phyloP scores from a whole-genome alignment of 2,113 vertebrate species.

The Jaculus jaculus region DNA sequence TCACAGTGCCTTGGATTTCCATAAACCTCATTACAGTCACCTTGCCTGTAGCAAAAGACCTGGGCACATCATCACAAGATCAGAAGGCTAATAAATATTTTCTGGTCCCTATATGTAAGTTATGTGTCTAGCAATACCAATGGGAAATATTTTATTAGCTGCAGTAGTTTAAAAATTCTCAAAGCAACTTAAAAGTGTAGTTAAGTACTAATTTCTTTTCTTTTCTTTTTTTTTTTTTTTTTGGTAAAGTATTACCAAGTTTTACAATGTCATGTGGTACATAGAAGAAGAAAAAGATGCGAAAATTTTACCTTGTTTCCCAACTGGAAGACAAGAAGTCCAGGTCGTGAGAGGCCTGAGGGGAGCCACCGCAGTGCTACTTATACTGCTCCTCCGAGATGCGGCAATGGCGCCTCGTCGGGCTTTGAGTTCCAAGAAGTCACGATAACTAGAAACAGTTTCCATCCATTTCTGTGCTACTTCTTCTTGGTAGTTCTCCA shows the following conservation, averaged over 20 bases:
- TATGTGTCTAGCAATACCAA: background rate
- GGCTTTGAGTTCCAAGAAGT: slow-evolving; percentile 64
- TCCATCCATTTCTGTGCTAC: background rate
- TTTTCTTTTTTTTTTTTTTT: background rate
- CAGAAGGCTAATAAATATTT: background rate
- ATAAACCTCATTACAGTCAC: background rate
- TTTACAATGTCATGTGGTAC: background rate
- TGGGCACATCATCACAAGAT: background rate
- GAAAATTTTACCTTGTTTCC: slow-evolving; percentile 57
- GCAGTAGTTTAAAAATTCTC: background rate
- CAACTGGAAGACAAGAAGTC: background rate
- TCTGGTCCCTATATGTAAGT: background rate
- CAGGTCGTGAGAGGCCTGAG: background rate
- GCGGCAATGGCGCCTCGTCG: background rate
- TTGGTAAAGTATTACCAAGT: background rate
- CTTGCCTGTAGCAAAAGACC: background rate
- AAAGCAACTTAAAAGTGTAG: background rate
- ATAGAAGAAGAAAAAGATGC: slow-evolving; percentile 28
- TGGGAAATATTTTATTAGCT: background rate
- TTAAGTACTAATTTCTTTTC: background rate
- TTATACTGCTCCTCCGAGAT: background rate
- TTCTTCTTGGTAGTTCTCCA: slow-evolving; percentile 17
- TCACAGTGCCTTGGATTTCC: background rate
- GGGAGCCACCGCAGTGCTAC: background rate
- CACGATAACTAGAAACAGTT: slow-evolving; percentile 6